Conservation (phyloP, 2,113 vertebrate species). For the Silurus asotus region DNA sequence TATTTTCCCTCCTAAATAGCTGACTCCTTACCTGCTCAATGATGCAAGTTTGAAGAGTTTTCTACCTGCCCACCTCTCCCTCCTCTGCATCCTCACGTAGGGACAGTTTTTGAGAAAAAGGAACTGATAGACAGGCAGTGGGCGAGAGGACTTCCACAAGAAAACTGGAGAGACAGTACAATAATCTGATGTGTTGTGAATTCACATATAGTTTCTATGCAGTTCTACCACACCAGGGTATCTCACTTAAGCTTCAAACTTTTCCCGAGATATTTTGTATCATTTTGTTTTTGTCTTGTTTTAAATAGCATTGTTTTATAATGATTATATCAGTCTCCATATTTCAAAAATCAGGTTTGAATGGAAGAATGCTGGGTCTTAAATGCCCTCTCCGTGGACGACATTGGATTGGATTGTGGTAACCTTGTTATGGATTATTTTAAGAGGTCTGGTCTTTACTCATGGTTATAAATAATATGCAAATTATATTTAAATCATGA, state of each 20-base stretch:
- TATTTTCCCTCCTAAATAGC: conserved; percentile 8
- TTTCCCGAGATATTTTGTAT: too few relatives aligned
- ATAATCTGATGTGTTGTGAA: not conserved
- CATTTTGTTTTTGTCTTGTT: not conserved
- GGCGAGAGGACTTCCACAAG: conserved; percentile 16
- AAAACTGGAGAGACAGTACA: conserved; percentile 3
- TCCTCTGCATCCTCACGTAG: conserved; percentile 14
- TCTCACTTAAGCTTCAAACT: not conserved
- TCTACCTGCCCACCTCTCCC: not conserved
- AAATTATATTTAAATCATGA: not conserved
- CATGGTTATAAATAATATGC: not conserved
- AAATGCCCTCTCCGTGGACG: not conserved
- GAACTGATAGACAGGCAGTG: conserved; percentile 28
- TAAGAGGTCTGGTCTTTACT: not conserved
- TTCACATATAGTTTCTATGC: not conserved
- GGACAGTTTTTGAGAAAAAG: conserved; percentile 3
- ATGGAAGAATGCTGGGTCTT: not conserved
- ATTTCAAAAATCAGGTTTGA: not conserved
- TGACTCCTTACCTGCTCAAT: conserved; percentile 8
- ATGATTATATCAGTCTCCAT: not conserved
- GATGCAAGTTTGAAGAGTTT: conserved; percentile 24
- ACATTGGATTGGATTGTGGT: not conserved
- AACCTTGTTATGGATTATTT: not conserved
- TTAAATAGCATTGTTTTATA: not conserved
- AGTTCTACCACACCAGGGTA: not conserved